Conservation (phyloP, 2,113 vertebrate species). For the Apistogramma diplotaenia region DNA sequence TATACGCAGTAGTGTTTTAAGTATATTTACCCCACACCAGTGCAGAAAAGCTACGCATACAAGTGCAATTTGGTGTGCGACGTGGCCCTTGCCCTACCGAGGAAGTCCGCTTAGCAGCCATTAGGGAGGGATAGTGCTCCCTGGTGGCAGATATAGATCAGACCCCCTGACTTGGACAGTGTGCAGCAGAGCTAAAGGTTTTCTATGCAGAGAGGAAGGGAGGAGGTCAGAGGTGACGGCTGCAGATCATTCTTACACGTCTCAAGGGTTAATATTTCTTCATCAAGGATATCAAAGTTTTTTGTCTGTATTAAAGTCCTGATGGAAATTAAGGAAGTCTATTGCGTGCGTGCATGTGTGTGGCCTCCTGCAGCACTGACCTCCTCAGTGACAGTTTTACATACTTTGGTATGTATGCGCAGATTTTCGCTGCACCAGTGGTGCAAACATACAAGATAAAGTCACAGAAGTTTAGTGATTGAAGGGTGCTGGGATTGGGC, state of each 20-base stretch:
- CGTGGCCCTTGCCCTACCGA: slow-evolving; percentile 49
- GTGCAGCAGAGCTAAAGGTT: slow-evolving; percentile 6
- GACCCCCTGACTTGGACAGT: slow-evolving; percentile 42
- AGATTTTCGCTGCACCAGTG: neutral
- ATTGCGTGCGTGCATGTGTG: neutral
- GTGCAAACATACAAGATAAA: neutral
- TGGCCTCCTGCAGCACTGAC: neutral
- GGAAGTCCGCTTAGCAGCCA: slow-evolving; percentile 55
- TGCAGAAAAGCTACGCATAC: slow-evolving; percentile 27
- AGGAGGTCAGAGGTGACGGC: neutral
- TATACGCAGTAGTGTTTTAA: slow-evolving; percentile 50
- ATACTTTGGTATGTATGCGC: neutral
- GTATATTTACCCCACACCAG: slow-evolving; percentile 52
- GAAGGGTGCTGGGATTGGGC: neutral
- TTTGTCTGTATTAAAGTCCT: neutral
- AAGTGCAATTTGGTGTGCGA: slow-evolving; percentile 54
- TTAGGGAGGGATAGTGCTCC: slow-evolving; percentile 70
- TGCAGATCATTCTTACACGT: neutral
- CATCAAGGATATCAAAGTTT: neutral
- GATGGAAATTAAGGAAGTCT: neutral
- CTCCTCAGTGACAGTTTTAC: neutral
- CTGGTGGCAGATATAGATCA: slow-evolving; percentile 70
- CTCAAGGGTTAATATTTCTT: neutral
- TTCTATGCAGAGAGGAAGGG: neutral
- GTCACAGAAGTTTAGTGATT: neutral